phyloP scores from a whole-genome alignment of 2,888 invertebrate species.

The Drosophila bunnanda region DNA sequence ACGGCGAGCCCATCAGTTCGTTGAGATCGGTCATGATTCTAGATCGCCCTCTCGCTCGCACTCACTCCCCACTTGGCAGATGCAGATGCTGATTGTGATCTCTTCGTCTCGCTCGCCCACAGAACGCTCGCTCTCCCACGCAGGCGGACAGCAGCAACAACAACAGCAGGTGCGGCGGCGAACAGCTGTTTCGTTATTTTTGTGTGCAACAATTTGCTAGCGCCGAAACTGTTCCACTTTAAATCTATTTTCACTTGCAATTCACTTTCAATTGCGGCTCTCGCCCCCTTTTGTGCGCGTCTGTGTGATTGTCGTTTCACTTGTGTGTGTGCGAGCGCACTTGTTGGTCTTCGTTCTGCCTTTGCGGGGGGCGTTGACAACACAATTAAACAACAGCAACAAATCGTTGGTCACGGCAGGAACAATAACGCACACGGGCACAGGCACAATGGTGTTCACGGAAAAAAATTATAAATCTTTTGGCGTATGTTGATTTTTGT shows the following conservation, averaged over 20 bases:
- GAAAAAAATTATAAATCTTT: background rate
- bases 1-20: conserved; percentile 82
- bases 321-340: conserved; percentile 31
- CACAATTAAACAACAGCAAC: conserved; percentile 6
- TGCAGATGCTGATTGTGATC: conserved; percentile 4
- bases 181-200: conserved; percentile 70
- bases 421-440: conserved; percentile 19
- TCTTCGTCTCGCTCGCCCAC: background rate
- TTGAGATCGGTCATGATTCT: conserved; percentile 83
- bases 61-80: background rate
- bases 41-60: conserved; percentile 15
- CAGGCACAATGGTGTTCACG: conserved; percentile 5
- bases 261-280: conserved; percentile 68
- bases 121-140: conserved; percentile 23
- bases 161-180: conserved; percentile 1
- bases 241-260: conserved; percentile 72
- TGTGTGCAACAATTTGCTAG: conserved; percentile 55
- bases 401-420: conserved; percentile 1
- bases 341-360: conserved; percentile 43
- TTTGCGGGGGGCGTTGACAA: conserved; percentile 26
- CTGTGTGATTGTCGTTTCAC: background rate
- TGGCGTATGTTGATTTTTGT: background rate
- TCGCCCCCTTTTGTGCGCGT: conserved; percentile 11
- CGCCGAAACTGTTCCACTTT: conserved; percentile 65
- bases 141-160: conserved; percentile 20